Evolutionary conservation across 2,888 invertebrate genomes (phyloP).

Genomic region (Alviniconcha strummeri): DNA sequence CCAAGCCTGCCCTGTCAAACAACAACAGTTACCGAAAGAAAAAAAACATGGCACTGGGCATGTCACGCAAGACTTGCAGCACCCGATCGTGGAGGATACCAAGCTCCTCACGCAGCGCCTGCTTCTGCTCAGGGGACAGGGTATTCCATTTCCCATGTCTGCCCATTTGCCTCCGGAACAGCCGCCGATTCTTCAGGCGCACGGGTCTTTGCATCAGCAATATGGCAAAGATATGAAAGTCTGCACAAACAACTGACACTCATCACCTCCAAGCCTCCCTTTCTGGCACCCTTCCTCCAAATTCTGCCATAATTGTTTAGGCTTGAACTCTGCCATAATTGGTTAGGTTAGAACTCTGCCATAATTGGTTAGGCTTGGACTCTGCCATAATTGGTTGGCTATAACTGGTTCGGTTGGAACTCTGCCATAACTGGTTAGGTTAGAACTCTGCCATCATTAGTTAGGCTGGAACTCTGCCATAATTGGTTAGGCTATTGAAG

Average conservation of each 20-base stretch:
- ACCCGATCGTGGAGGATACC: conserved; percentile 73
- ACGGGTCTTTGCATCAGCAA: conserved; percentile 65
- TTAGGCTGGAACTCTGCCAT: too few species aligned
- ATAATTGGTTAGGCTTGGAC: too few species aligned
- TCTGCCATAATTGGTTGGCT: too few species aligned
- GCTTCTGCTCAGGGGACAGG: conserved; percentile 58
- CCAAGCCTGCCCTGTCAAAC: neutral
- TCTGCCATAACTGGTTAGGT: too few species aligned
- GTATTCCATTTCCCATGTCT: conserved; percentile 58
- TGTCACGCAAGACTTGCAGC: conserved; percentile 73
- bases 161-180: conserved; percentile 54
- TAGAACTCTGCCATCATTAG: too few species aligned
- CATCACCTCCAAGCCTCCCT: too few species aligned
- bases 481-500: too few species aligned
- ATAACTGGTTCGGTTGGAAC: too few species aligned
- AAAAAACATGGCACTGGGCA: conserved; percentile 80
- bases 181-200: conserved; percentile 49
- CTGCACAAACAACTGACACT: conserved; percentile 43
- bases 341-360: too few species aligned
- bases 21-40: conserved; percentile 78
- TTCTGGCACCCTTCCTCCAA: too few species aligned
- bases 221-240: conserved; percentile 66
- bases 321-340: too few species aligned
- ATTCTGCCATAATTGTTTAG: too few species aligned
- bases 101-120: conserved; percentile 58